Evolutionary conservation across 2,888 invertebrate species (phyloP), one percentile per base, ranked within the genome.

Genomic region (Drosophila rellima): DNA sequence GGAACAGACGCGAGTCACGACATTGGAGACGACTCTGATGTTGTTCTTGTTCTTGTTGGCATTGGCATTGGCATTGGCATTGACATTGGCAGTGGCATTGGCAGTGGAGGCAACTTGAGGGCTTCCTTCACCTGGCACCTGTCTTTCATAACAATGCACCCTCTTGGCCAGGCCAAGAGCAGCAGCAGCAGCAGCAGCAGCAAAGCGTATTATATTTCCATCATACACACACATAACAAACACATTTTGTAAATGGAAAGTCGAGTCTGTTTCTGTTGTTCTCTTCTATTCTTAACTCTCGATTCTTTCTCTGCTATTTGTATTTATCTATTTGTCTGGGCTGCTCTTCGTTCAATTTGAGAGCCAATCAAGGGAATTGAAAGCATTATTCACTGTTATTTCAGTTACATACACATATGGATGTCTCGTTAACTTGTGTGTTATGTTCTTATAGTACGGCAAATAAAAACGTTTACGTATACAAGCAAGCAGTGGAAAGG

Each of bases 151-250:
- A 55, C 15, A 31, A 29, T 31, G 45, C 39, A 47, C n/a, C 20
- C 35, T 37, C 31, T 40, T 26, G 40, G 59, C 57, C 31, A 23
- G 18, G 29, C 51, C 23, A 51, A 37, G 23, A 37, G 23, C 37
- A 45, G n/a, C 23, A 20, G 2, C 20, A 39, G 17, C 10, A 39
- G 39, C 18, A 31, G 26, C 17, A 39, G 31, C 54, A 20, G 33
- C 31, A 56, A 20, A 33, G 56, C 35, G 48, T 63, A 50, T 63
- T 56, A 63, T 63, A 63, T 63, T 63, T 56, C 63, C 13, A 18
- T 23, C 10, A 39, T 0, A 26, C 26, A 26, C 26, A 23, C 6
- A 23, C 6, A 23, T 2, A 23, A 23, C 23, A 23, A 18, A 51
- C 20, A 50, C 50, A 35, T 23, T 37, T 31, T 42, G 13, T 20